Evolutionary conservation across 2,797 vertebrate genomes (phyloP).

Genomic region (Phalanger gymnotis): DNA sequence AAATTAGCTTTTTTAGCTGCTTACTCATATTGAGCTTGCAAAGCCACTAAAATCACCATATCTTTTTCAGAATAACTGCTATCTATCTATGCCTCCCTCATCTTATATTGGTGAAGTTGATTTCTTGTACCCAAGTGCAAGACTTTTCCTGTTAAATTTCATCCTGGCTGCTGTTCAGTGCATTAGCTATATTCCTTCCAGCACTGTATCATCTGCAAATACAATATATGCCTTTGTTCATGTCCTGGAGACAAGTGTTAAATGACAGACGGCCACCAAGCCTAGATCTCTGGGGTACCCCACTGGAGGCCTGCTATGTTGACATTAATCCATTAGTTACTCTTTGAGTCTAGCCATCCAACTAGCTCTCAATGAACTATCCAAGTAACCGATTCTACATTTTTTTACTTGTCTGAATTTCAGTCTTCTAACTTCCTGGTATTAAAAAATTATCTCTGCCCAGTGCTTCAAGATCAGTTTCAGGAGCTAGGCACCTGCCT

Average conservation of each 20-base stretch:
- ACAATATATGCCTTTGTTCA: not conserved
- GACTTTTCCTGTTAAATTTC: not conserved
- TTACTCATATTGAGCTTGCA: not conserved
- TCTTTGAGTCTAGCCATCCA: not conserved
- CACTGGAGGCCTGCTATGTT: not conserved
- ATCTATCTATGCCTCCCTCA: not conserved
- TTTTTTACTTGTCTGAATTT: constrained; percentile 67
- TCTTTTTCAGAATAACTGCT: not conserved
- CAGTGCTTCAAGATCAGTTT: constrained; percentile 60
- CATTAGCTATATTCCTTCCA: not conserved
- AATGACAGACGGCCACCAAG: not conserved
- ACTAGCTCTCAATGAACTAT: not conserved
- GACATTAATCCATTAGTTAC: not conserved
- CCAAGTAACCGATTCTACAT: constrained; percentile 17
- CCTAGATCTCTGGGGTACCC: not conserved
- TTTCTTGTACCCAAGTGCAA: not conserved
- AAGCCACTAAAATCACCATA: not conserved
- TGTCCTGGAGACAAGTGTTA: not conserved
- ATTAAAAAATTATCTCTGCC: constrained; percentile 77
- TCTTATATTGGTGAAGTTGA: not conserved
- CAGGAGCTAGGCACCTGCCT: constrained; percentile 73
- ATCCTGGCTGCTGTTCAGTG: not conserved
- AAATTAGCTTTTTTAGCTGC: not conserved
- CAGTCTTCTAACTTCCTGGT: constrained; percentile 60
- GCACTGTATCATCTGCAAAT: not conserved